Base-by-base conservation (phyloP, 2,888 invertebrate genomes). In the Tetrapedia diversipes region DNA sequence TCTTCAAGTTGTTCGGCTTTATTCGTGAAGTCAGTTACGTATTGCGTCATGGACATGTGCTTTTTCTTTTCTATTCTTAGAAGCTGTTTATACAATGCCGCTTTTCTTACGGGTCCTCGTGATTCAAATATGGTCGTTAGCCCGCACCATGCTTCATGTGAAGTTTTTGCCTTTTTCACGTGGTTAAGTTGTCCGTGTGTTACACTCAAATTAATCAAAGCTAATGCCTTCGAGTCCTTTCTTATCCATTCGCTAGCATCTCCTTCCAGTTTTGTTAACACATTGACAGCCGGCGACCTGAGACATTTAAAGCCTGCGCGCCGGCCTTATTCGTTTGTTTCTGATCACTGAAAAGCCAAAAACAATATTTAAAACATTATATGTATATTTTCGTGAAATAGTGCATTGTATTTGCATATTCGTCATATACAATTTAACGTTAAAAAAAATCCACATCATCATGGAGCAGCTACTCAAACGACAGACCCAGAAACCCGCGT, bases 71-170 rank as follows among this genome's bases (percentile, higher is more conserved):
- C 49, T 41, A 56, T 29, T 4, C 57, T 41, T 8, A 34, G 34
- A 16, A 69, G 14, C 24, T 70, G 64, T 4, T 39, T 65, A 10
- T 64, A 71, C 16, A 71, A 7, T 4, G 57, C 45, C 0, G 49
- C 49, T 45, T 72, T 43, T 4, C 59, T 53, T 22, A 72, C 22
- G 0, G 59, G 59, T 0, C 60, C 53, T n/a, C 43, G 53, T 4
- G 59, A 59, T 53, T 71, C 51, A 37, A 41, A 49, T 14, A 59
- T 19, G 0, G 14, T n/a, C 43, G 45, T 51, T 0, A 59, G 14
- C 24, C 2, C n/a, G 8, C 54, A 6, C 60, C 65, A 70, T 6
- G 49, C 51, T 64, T 64, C 41, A 4, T 19, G n/a, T 6, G 37
- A 57, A 0, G 70, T 64, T 2, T 22, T 51, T 1, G 51, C 43